phyloP scores from a whole-genome alignment of 2,888 invertebrate genomes.

The Melanchra persicariae region DNA sequence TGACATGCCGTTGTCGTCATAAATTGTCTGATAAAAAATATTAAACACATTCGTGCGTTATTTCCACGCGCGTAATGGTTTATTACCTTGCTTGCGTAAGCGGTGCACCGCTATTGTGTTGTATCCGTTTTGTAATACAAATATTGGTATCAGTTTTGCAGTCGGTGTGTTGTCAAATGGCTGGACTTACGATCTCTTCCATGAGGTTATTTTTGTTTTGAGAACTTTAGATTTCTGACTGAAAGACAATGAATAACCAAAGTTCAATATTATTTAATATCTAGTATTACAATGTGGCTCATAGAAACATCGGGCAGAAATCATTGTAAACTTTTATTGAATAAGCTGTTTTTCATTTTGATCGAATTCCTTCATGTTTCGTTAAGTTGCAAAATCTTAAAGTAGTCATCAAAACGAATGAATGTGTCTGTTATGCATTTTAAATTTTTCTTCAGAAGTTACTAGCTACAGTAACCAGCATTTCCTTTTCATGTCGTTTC shows the following conservation, averaged over 20 bases:
- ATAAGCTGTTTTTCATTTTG: not conserved
- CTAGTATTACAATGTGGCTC: not conserved
- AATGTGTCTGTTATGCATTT: slow-evolving; percentile 19
- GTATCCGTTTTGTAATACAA: slow-evolving; percentile 39
- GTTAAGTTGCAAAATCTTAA: slow-evolving; percentile 7
- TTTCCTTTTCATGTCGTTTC: slow-evolving; percentile 12
- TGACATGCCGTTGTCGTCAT: slow-evolving; percentile 60
- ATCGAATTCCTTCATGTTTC: not conserved
- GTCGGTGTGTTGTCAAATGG: not conserved
- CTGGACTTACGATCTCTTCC: not conserved
- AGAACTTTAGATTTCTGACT: not conserved
- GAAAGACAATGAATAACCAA: not conserved
- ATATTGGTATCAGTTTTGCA: slow-evolving; percentile 17
- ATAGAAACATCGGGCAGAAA: not conserved
- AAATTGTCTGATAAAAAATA: slow-evolving; percentile 60
- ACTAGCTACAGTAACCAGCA: too few relatives aligned
- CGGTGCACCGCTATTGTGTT: slow-evolving; percentile 24
- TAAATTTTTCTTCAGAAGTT: slow-evolving; percentile 12
- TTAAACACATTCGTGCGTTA: slow-evolving; percentile 52
- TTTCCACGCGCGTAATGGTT: slow-evolving; percentile 47
- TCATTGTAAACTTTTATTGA: not conserved
- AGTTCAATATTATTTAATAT: not conserved
- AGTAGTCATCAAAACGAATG: not conserved
- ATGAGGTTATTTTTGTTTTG: not conserved
- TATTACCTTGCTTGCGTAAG: slow-evolving; percentile 39